Evolutionary conservation across 2,888 invertebrate genomes (phyloP), one percentile per base, ranked within the genome.

Genomic region (Tridacna crocea): DNA sequence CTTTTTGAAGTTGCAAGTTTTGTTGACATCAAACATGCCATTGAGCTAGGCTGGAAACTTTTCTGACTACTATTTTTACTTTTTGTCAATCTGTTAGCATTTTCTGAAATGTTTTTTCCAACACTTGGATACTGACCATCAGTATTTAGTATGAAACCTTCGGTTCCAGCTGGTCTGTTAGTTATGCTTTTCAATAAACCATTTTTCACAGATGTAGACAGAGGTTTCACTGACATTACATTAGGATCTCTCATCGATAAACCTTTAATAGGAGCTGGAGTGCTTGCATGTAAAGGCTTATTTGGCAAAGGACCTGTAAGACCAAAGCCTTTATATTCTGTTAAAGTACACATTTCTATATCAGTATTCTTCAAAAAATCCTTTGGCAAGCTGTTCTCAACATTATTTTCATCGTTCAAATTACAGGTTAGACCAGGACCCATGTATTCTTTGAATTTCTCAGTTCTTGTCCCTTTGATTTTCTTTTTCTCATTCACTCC

Each of bases 381-480:
- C 58, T 81, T 74, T 19, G 47, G 55, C 8, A 46, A 12, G 22
- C 66, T 55, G 60, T 24, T 46, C 48, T 22, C 19, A n/a, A 22
- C 51, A 27, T 81, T 70, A 60, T 70, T 68, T 60, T 74, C 75
- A 46, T 77, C 26, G 22, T 65, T 63, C 10, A 77, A 10, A 51
- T 76, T 72, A 22, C 80, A 72, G 47, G 85, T 85, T 24, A 83
- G 70, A 11, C 86, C 86, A 27, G 86, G 86, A 24, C 86, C 86
- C 75, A 83, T 70, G 24, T 86, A 86, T 68, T 86, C 86, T 63
- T 83, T 86, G 46, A 79, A 86, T 36, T 83, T 86, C 22, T 82
- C 79, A 27, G 61, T 75, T 58, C 79, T 82, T 22, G 80, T 80
- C 24, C 85, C 82, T 61, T 74, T 74, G 6, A 61, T 47, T 60